Percentiles rank a stretch among this genome's conserved stretches.
These are phyloP conservation scores for Phylloscopus collybita DNA, from an alignment of 2,797 vertebrate genomes.

Conservation along the genomic window DNA sequence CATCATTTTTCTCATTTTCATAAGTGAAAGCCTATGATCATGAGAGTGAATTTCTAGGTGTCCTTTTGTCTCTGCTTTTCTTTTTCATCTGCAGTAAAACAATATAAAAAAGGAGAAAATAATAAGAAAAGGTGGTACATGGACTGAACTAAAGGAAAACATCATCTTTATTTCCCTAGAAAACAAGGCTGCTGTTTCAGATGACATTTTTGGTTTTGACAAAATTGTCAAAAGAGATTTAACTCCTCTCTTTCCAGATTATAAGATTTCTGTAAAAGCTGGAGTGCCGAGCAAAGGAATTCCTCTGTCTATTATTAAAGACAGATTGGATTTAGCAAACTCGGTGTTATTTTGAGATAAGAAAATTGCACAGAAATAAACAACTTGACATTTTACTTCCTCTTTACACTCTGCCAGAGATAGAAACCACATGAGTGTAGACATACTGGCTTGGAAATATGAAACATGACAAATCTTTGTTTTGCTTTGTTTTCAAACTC, in stretches of 20 bases:
- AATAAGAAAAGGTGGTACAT: constrained; percentile 7
- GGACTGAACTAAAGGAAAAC: constrained; percentile 26
- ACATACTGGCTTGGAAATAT: constrained; percentile 63
- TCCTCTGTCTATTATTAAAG: constrained; percentile 70
- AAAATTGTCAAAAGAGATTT: constrained; percentile 73
- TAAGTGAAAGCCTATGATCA: constrained; percentile 48
- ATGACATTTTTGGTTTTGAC: constrained; percentile 67
- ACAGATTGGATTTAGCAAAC: constrained; percentile 69
- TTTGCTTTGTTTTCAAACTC: constrained; percentile 70
- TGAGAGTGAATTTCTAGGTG: not conserved
- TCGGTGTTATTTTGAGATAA: constrained; percentile 77
- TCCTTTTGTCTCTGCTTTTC: constrained; percentile 35
- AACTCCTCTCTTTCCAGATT: constrained; percentile 65
- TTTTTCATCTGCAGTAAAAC: constrained; percentile 50
- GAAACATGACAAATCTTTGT: constrained; percentile 73
- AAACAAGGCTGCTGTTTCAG: constrained; percentile 40
- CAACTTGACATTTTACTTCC: constrained; percentile 78
- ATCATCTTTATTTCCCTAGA: constrained; percentile 46
- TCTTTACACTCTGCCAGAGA: constrained; percentile 69
- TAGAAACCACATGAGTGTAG: constrained; percentile 70
- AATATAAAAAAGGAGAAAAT: not conserved
- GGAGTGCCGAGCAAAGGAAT: constrained; percentile 34
- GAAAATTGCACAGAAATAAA: constrained; percentile 77
- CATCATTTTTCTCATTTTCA: not conserved
- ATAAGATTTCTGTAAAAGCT: constrained; percentile 54